Conservation (phyloP, 2,797 vertebrate species). For the Esox masquinongy region DNA sequence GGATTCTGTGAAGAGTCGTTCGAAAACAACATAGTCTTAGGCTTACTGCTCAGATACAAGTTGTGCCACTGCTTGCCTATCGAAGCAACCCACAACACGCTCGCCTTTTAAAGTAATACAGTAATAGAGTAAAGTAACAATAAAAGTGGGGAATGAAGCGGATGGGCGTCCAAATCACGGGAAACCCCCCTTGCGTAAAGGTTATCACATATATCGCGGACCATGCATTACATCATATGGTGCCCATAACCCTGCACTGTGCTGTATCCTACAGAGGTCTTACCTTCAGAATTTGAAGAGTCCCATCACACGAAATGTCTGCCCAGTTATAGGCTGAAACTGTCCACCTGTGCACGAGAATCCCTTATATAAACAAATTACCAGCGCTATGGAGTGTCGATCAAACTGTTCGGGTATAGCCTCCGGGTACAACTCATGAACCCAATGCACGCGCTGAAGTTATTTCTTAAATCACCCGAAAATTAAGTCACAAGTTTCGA, state of each 20-base stretch:
- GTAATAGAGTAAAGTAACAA: not conserved
- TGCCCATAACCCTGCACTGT: not conserved
- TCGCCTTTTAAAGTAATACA: not conserved
- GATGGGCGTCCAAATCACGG: not conserved
- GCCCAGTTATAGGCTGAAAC: not conserved
- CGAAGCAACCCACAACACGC: not conserved
- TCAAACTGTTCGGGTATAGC: not conserved
- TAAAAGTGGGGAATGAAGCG: not conserved
- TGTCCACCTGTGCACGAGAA: not conserved
- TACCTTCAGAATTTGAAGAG: conserved; percentile 65
- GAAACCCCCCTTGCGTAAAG: not conserved
- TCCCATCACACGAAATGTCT: conserved; percentile 46
- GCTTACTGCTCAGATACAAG: not conserved
- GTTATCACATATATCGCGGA: not conserved
- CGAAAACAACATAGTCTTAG: not conserved
- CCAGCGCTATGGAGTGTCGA: not conserved
- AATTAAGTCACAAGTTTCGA: not conserved
- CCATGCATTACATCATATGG: not conserved
- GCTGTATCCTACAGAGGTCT: conserved; percentile 21
- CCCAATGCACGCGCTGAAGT: not conserved
- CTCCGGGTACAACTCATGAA: not conserved
- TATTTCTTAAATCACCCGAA: not conserved
- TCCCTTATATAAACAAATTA: not conserved
- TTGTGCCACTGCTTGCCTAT: not conserved
- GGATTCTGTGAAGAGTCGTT: not conserved